Conservation (phyloP, 2,797 vertebrate genomes). For the Buceros bicornis region DNA sequence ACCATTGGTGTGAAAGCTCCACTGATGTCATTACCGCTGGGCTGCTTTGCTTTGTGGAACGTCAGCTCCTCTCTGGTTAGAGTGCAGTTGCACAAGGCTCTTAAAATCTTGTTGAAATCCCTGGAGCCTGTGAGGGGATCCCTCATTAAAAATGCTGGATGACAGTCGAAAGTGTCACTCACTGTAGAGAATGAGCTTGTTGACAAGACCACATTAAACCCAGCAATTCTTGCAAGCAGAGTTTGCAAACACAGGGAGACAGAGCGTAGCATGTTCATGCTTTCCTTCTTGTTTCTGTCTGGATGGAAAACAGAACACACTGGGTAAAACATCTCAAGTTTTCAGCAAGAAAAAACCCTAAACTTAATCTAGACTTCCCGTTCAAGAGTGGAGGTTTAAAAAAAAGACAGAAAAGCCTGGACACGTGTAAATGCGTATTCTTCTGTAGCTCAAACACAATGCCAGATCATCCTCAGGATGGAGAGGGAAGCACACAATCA, state of each 20-base stretch:
- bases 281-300: neutral
- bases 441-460: neutral
- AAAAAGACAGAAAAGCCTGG: neutral
- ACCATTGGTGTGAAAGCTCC: neutral
- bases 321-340: neutral
- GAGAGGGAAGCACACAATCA: neutral
- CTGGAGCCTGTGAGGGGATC: slow-evolving; percentile 8
- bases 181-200: neutral
- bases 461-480: neutral
- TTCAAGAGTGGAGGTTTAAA: neutral
- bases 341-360: neutral
- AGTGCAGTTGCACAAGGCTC: neutral
- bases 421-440: neutral
- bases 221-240: neutral
- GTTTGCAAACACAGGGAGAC: neutral
- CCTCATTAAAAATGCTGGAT: slow-evolving; percentile 28
- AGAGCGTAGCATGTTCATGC: fast-evolving
- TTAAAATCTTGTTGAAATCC: slow-evolving; percentile 32
- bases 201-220: neutral
- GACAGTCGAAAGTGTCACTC: neutral
- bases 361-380: neutral
- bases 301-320: neutral
- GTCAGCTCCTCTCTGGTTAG: neutral
- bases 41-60: neutral
- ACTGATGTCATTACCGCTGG: neutral